Evolutionary conservation across 2,888 invertebrate species (phyloP).

Genomic region (Hesperia comma): DNA sequence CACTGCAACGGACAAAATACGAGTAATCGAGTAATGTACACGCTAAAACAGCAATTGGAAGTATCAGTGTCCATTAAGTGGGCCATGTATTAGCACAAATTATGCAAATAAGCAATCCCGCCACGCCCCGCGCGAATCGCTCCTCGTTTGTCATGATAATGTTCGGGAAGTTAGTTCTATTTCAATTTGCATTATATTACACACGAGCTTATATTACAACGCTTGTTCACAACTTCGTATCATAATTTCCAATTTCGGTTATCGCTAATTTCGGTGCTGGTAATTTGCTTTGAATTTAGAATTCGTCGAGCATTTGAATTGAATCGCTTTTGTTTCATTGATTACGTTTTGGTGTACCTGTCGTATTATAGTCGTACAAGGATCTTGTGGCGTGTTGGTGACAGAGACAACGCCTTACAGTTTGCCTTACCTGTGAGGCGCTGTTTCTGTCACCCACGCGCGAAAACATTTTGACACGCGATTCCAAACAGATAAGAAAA

Average conservation of each 20-base stretch:
- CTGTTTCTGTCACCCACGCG: too few relatives aligned
- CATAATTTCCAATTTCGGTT: slow-evolving; percentile 25
- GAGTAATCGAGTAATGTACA: background rate
- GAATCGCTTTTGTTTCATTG: slow-evolving; percentile 1
- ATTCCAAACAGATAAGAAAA: too few relatives aligned
- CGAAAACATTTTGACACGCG: too few relatives aligned
- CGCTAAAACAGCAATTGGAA: slow-evolving; percentile 14
- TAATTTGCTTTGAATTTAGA: slow-evolving; percentile 21
- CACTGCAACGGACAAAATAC: background rate
- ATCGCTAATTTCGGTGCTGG: slow-evolving; percentile 19
- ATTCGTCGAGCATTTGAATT: slow-evolving; percentile 10
- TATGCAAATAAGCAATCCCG: slow-evolving; percentile 56
- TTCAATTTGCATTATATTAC: slow-evolving; percentile 37
- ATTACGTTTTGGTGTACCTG: background rate
- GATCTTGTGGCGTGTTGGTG: too few relatives aligned
- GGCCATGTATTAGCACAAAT: slow-evolving; percentile 58
- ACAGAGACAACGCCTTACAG: too few relatives aligned
- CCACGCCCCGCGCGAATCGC: slow-evolving; percentile 23
- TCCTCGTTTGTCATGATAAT: slow-evolving; percentile 49
- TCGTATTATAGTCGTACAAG: too few relatives aligned
- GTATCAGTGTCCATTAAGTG: slow-evolving; percentile 52
- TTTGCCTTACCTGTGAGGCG: too few relatives aligned
- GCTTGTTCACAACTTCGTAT: slow-evolving; percentile 32
- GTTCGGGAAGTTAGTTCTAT: slow-evolving; percentile 38
- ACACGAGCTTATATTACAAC: slow-evolving; percentile 29